Evolutionary conservation across 2,113 vertebrate genomes (phyloP).

Genomic region (Pelodiscus sinensis): DNA sequence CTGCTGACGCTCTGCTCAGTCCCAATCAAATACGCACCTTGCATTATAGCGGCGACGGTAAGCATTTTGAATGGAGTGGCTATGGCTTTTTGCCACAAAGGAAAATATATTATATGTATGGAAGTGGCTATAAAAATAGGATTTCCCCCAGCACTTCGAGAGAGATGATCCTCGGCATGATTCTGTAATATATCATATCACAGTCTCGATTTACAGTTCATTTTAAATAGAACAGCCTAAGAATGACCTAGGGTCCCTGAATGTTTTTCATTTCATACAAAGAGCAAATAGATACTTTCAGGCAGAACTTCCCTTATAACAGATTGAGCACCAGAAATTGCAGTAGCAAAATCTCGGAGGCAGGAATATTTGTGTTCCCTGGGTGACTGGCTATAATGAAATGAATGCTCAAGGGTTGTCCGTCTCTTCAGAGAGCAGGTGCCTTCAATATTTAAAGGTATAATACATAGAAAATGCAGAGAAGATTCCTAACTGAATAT

Average conservation of each 20-base stretch:
- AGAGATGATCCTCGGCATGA: neutral
- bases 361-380: neutral
- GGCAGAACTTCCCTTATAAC: neutral
- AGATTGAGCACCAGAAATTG: neutral
- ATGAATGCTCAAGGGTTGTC: neutral
- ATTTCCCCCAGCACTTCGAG: fast-evolving
- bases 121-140: neutral
- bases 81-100: neutral
- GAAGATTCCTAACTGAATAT: neutral
- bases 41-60: neutral
- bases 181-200: neutral
- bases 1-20: neutral
- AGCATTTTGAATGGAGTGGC: fast-evolving
- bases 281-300: neutral
- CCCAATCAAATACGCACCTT: fast-evolving
- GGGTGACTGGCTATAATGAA: neutral
- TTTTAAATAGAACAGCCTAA: neutral
- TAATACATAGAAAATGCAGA: neutral
- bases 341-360: neutral
- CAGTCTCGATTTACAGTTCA: neutral
- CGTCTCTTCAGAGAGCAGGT: neutral
- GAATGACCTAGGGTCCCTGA: neutral
- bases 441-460: neutral
- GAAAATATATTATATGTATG: neutral
- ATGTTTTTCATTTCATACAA: neutral